These are phyloP conservation scores for Dryas iulia DNA, from an alignment of 1,140 invertebrate genomes.

Conservation along the genomic window DNA sequence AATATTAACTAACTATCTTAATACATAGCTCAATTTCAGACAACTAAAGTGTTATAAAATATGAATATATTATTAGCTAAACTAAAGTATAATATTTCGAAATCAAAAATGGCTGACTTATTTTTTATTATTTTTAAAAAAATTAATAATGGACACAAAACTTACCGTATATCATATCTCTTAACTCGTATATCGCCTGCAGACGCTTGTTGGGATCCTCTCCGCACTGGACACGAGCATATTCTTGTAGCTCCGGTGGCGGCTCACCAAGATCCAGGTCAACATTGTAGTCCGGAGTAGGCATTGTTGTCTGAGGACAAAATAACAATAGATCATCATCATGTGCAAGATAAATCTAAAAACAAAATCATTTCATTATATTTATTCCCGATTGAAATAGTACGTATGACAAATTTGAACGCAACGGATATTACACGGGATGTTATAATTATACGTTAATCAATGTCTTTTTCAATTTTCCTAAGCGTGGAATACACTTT, in stretches of 20 bases:
- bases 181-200: conserved; percentile 82
- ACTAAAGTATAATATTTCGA: neutral
- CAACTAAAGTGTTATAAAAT: neutral
- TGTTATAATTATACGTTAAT: too few species aligned
- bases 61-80: neutral
- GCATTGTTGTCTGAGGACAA: conserved; percentile 45
- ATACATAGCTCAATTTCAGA: neutral
- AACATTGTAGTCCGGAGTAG: conserved; percentile 61
- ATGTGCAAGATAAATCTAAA: too few species aligned
- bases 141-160: neutral
- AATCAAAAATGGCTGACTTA: too few species aligned
- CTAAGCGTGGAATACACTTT: neutral
- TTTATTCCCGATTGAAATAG: too few species aligned
- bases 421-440: too few species aligned
- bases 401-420: too few species aligned
- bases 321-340: neutral
- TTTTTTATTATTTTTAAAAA: too few species aligned
- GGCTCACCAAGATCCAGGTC: conserved; percentile 70
- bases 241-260: conserved; percentile 59
- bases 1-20: neutral
- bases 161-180: conserved; percentile 89
- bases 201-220: conserved; percentile 68
- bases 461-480: too few species aligned
- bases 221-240: conserved; percentile 58
- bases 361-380: too few species aligned